Conservation (phyloP, 2,888 invertebrate species). For the Xestia sexstrigata region DNA sequence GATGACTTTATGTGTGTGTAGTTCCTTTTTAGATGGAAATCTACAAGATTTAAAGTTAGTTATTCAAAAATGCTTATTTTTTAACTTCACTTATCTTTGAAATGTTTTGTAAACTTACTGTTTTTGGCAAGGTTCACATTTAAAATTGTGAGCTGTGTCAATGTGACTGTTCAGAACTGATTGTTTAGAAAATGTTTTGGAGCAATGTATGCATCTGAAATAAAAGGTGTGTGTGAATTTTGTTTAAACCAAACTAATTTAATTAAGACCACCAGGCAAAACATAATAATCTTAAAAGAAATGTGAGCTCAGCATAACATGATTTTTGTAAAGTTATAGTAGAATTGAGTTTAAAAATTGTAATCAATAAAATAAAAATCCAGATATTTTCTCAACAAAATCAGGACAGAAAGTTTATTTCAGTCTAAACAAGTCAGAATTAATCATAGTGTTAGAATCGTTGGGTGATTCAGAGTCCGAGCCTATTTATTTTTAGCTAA, state of each 20-base stretch:
- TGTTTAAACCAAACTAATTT: neutral
- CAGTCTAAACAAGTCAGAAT: conserved; percentile 20
- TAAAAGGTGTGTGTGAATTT: conserved; percentile 13
- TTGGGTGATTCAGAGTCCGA: conserved; percentile 33
- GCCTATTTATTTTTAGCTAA: conserved; percentile 43
- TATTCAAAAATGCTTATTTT: conserved; percentile 1
- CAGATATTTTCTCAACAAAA: neutral
- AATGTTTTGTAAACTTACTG: conserved; percentile 75
- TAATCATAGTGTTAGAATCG: conserved; percentile 38
- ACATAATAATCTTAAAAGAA: neutral
- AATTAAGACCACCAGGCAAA: neutral
- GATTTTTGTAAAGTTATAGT: neutral
- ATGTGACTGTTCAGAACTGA: conserved; percentile 79
- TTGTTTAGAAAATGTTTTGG: conserved; percentile 80
- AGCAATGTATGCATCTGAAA: conserved; percentile 83
- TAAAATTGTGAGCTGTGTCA: conserved; percentile 77
- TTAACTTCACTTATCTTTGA: neutral
- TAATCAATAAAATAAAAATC: neutral
- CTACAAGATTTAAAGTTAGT: conserved; percentile 70
- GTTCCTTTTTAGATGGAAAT: conserved; percentile 81
- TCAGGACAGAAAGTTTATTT: conserved; percentile 1
- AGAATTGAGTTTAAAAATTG: neutral
- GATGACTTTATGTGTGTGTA: conserved; percentile 79
- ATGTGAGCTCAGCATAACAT: neutral
- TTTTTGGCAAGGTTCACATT: conserved; percentile 80